Evolutionary conservation across 23 tunicate species (phyloP), one percentile per base, ranked within the genome.

Genomic region (Trididemnum nubilum): DNA sequence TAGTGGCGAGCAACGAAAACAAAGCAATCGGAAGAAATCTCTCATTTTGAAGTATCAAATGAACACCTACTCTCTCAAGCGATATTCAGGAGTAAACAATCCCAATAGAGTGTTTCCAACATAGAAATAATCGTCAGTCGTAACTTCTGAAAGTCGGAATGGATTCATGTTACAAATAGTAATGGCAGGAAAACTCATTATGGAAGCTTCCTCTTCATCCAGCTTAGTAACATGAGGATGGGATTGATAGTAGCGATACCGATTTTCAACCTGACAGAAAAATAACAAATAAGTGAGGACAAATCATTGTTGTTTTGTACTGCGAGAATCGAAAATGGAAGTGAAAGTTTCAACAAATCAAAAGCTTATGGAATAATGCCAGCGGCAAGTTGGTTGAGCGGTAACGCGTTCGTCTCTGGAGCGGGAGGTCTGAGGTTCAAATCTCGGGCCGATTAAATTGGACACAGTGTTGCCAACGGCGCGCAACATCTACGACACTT

Each of bases 121-220:
- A 71, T 84, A 70, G 73, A 37, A 93, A 80, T 72, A 93, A 67
- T 93, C 98, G 50, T 84, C 89, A 51, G 92, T 87, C 32, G 89
- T 83, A 9, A 93, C 74, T 59, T 35, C 51, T 33, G 82, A 65
- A 26, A 84, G 30, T 0, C 98, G 93, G 65, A 93, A 93, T 37
- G 87, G 77, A 74, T 93, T 93, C 90, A 93, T 83, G 79, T 93
- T 93, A 75, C 98, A 93, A 63, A 93, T 88, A 0, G 98, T 93
- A 0, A 93, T 32, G 0, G 93, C 94, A 25, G 98, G 98, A 80
- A 87, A 93, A 36, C 61, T 36, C 73, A 93, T 66, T 31, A 65
- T 64, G 35, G 65, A 36, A 33, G 92, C 93, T 34, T 88, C 93
- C 35, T 72, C 71, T 39, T 93, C 98, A 76, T 93, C 98, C 1